Percentiles rank a stretch among this genome's conserved stretches.
These are phyloP conservation scores for Eubasilissa regina DNA, from an alignment of 1,140 invertebrate genomes.

Conservation along the genomic window DNA sequence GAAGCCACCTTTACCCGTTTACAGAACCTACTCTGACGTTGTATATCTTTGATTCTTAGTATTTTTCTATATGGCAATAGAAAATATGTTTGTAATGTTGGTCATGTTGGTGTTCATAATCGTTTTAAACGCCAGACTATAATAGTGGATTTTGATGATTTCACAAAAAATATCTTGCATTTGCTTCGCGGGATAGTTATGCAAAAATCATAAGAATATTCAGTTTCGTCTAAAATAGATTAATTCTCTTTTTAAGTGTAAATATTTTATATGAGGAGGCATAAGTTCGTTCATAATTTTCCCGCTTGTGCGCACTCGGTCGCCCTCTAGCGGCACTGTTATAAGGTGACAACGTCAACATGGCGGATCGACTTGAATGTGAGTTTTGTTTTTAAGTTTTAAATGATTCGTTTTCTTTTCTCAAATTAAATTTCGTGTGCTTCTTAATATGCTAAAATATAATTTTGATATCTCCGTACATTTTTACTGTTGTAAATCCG, in stretches of 20 bases:
- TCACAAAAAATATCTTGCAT: neutral
- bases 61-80: too few relatives aligned
- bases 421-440: constrained; percentile 30
- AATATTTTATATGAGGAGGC: neutral
- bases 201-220: neutral
- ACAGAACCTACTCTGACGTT: too few relatives aligned
- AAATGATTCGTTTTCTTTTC: constrained; percentile 46
- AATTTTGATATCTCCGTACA: neutral
- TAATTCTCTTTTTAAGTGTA: neutral
- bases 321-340: constrained; percentile 46
- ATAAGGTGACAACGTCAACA: constrained; percentile 74
- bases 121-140: constrained; percentile 26
- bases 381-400: constrained; percentile 69
- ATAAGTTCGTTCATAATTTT: constrained; percentile 40
- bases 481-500: constrained; percentile 6
- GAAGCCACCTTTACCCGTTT: too few relatives aligned
- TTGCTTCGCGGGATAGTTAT: neutral
- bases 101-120: neutral
- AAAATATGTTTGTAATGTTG: too few relatives aligned
- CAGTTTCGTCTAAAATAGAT: neutral
- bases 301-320: constrained; percentile 42
- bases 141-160: constrained; percentile 35
- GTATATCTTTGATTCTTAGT: too few relatives aligned
- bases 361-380: constrained; percentile 85
- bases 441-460: neutral